Conservation (phyloP, 37 sponge, comb jelly and placozoan species). For the Bolinopsis microptera region DNA sequence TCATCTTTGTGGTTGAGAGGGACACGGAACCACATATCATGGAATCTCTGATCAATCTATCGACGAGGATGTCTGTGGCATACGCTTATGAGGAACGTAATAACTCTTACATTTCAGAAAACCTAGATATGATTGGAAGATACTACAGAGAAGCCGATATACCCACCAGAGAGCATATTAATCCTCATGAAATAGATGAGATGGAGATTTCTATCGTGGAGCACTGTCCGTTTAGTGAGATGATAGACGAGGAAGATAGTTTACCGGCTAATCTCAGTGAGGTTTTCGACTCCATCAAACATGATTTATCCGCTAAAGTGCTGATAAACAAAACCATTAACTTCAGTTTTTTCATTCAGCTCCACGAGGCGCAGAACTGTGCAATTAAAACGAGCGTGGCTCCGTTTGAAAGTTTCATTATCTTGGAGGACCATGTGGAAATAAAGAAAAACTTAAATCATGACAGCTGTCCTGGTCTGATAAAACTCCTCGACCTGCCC, state of each 20-base stretch:
- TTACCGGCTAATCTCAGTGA: background rate
- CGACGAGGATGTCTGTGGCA: constrained; percentile 50
- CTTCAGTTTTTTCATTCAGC: constrained; percentile 57
- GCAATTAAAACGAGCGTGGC: constrained; percentile 29
- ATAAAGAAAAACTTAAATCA: constrained; percentile 24
- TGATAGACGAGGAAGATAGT: background rate
- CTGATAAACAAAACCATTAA: constrained; percentile 57
- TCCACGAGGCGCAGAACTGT: background rate
- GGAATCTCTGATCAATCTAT: constrained; percentile 36
- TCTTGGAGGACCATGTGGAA: background rate
- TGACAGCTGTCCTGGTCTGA: constrained; percentile 21
- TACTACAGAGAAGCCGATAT: constrained; percentile 31
- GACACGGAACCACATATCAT: background rate
- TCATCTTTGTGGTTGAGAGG: constrained; percentile 25
- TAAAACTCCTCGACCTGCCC: constrained; percentile 63
- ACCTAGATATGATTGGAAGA: constrained; percentile 11
- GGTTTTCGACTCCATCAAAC: constrained; percentile 40
- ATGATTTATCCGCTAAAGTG: constrained; percentile 7
- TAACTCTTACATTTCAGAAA: background rate
- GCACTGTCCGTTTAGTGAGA: constrained; percentile 54
- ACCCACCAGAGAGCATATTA: constrained; percentile 1
- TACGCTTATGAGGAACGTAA: constrained; percentile 20
- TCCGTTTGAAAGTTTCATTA: constrained; percentile 43
- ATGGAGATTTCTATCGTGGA: background rate
- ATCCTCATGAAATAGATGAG: constrained; percentile 30